phyloP scores from a whole-genome alignment of 2,888 invertebrate genomes.

The Tipula lateralis region DNA sequence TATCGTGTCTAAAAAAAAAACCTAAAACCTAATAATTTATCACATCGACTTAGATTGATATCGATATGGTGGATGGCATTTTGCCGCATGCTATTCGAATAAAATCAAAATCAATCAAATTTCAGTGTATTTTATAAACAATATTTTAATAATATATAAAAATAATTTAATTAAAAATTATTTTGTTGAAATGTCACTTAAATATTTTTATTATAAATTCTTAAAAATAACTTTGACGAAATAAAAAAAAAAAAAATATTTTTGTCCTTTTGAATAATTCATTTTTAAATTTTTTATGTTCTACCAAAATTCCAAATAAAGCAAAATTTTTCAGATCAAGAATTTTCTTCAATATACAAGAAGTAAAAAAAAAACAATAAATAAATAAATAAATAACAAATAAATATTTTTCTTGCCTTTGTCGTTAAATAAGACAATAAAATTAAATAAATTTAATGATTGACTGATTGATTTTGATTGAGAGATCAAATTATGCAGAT shows the following conservation, averaged over 20 bases:
- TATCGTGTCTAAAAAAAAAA: neutral
- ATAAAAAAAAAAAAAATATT: constrained; percentile 5
- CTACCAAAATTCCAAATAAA: neutral
- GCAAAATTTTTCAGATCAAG: neutral
- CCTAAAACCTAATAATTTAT: constrained; percentile 1
- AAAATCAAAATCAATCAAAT: constrained; percentile 8
- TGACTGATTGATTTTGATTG: constrained; percentile 24
- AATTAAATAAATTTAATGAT: constrained; percentile 19
- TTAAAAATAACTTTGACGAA: neutral
- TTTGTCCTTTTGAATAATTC: neutral
- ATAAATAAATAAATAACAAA: neutral
- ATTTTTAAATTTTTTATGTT: neutral
- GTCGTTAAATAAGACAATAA: constrained; percentile 24
- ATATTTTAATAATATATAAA: constrained; percentile 13
- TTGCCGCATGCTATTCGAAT: neutral
- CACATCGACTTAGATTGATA: neutral
- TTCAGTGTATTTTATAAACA: neutral
- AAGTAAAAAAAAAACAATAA: neutral
- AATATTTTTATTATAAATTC: constrained; percentile 19
- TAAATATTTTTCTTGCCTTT: constrained; percentile 3
- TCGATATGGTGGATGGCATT: constrained; percentile 16
- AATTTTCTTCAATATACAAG: neutral
- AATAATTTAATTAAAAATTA: constrained; percentile 11
- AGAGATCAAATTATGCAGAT: constrained; percentile 24
- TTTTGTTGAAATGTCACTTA: constrained; percentile 5